These are phyloP conservation scores for Crocallis elinguaria DNA, from an alignment of 2,888 invertebrate genomes.

Conservation along the genomic window DNA sequence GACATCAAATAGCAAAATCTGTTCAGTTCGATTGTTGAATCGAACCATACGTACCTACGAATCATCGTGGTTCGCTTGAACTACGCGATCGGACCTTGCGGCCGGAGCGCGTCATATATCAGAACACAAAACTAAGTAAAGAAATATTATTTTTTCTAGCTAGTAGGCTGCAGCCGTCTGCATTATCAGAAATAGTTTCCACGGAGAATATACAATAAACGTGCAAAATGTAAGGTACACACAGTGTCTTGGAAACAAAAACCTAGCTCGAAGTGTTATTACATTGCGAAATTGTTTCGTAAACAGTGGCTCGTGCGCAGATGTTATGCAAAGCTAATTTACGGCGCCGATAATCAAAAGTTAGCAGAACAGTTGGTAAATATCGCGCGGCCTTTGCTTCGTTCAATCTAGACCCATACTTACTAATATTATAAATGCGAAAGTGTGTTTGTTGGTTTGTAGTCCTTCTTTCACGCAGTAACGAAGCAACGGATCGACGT, in stretches of 20 bases:
- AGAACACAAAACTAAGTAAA: too few relatives aligned
- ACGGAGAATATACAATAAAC: neutral
- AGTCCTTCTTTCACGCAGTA: too few relatives aligned
- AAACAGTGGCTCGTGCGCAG: constrained; percentile 25
- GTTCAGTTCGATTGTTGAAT: too few relatives aligned
- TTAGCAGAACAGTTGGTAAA: constrained; percentile 11
- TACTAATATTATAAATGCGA: too few relatives aligned
- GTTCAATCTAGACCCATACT: constrained; percentile 9
- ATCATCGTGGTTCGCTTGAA: too few relatives aligned
- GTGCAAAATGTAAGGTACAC: neutral
- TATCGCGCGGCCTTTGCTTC: constrained; percentile 10
- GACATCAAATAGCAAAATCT: too few relatives aligned
- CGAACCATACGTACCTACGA: too few relatives aligned
- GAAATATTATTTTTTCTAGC: neutral
- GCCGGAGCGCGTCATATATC: too few relatives aligned
- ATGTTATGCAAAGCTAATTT: constrained; percentile 26
- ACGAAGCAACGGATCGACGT: too few relatives aligned
- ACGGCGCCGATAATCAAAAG: constrained; percentile 19
- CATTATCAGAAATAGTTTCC: neutral
- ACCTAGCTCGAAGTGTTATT: constrained; percentile 4
- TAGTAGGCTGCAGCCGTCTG: neutral
- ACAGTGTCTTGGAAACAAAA: neutral
- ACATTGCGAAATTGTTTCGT: constrained; percentile 21
- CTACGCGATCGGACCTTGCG: too few relatives aligned
- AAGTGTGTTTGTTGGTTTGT: too few relatives aligned